Evolutionary conservation across 2,797 vertebrate genomes (phyloP).

Genomic region (Mycteria americana): DNA sequence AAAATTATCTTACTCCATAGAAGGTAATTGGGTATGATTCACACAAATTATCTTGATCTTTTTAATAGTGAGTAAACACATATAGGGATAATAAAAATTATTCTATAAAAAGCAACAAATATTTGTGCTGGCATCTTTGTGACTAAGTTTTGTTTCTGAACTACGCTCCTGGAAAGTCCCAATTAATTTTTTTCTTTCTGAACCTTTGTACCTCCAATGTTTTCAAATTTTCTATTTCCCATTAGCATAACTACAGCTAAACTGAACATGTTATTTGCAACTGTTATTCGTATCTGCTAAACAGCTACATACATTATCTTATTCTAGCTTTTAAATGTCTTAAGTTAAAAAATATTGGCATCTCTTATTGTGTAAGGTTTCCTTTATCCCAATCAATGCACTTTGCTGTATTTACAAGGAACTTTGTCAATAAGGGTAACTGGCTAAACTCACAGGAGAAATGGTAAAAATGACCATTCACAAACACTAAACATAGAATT

Average conservation of each 20-base stretch:
- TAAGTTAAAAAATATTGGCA: neutral
- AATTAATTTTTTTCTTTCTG: neutral
- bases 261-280: neutral
- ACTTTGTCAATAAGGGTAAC: neutral
- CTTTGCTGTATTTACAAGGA: neutral
- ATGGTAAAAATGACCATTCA: neutral
- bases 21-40: neutral
- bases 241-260: neutral
- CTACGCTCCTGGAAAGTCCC: neutral
- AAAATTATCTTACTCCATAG: neutral
- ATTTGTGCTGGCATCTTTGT: neutral
- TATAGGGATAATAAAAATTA: neutral
- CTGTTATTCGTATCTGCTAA: neutral
- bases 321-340: neutral
- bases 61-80: neutral
- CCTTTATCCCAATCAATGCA: neutral
- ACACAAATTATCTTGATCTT: neutral
- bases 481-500: neutral
- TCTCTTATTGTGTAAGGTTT: neutral
- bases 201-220: neutral
- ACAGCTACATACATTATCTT: neutral
- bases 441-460: neutral
- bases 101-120: neutral
- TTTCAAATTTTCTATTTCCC: neutral
- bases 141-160: neutral